phyloP scores from a whole-genome alignment of 2,113 vertebrate species.

The Semicossyphus pulcher region DNA sequence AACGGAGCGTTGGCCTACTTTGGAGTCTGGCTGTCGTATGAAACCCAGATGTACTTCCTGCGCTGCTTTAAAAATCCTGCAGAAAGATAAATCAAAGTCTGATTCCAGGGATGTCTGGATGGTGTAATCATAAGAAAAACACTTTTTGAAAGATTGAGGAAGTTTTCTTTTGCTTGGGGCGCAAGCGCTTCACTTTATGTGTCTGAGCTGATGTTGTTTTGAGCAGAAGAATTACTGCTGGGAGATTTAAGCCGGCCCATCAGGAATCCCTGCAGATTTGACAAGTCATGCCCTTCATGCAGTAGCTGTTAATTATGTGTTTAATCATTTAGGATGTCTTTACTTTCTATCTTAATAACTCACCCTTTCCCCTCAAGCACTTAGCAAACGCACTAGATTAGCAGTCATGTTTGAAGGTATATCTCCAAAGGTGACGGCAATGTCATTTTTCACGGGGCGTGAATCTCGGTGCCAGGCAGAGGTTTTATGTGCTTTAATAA shows the following conservation, averaged over 20 bases:
- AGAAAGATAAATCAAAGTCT: conserved; percentile 19
- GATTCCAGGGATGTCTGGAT: conserved; percentile 20
- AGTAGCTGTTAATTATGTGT: conserved; percentile 70
- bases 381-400: conserved; percentile 64
- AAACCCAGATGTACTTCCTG: conserved; percentile 41
- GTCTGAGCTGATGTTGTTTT: conserved; percentile 50
- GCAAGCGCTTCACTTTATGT: conserved; percentile 19
- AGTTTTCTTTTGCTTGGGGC: conserved; percentile 24
- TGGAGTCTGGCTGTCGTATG: conserved; percentile 27
- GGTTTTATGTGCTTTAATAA: conserved; percentile 43
- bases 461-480: conserved; percentile 30
- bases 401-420: conserved; percentile 60
- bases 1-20: conserved; percentile 48
- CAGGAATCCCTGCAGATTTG: conserved; percentile 63
- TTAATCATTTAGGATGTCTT: conserved; percentile 88
- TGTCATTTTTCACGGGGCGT: conserved; percentile 63
- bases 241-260: conserved; percentile 50
- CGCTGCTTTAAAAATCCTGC: conserved; percentile 34
- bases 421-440: conserved; percentile 69
- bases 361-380: conserved; percentile 77
- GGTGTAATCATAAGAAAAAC: conserved; percentile 34
- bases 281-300: conserved; percentile 73
- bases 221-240: conserved; percentile 33
- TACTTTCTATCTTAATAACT: conserved; percentile 91
- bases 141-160: conserved; percentile 16